Evolutionary conservation across 2,797 vertebrate species (phyloP).

Genomic region (Takifugu rubripes): DNA sequence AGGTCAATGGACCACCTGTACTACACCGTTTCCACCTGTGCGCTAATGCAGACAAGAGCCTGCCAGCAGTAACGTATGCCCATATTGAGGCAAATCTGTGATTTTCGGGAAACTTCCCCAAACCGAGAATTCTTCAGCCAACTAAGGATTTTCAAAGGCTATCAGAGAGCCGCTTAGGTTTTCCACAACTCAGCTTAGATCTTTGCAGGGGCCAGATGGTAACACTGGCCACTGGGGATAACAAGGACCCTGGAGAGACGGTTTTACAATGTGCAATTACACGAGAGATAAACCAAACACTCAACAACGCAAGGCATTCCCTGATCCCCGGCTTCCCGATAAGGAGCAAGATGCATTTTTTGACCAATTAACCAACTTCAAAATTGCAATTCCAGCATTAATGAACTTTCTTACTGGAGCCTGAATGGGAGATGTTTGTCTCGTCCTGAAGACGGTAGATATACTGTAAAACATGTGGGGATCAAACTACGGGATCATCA

Average conservation of each 20-base stretch:
- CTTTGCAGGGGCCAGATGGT: constrained; percentile 73
- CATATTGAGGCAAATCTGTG: constrained; percentile 7
- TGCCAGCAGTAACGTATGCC: constrained; percentile 5
- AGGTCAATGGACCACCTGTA: constrained; percentile 62
- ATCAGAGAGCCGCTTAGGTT: constrained; percentile 67
- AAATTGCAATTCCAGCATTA: constrained; percentile 59
- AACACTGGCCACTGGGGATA: constrained; percentile 71
- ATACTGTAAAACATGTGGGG: constrained; percentile 51
- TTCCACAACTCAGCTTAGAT: constrained; percentile 68
- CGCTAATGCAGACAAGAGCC: background rate
- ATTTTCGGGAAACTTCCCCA: background rate
- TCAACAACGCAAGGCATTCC: constrained; percentile 72
- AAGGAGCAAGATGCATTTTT: constrained; percentile 60
- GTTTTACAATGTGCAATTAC: constrained; percentile 75
- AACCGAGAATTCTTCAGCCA: background rate
- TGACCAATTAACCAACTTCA: constrained; percentile 63
- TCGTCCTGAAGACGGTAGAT: constrained; percentile 49
- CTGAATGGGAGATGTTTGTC: constrained; percentile 54
- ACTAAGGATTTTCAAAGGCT: constrained; percentile 25
- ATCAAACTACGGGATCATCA: constrained; percentile 38
- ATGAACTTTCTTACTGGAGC: constrained; percentile 49
- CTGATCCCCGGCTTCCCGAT: constrained; percentile 63
- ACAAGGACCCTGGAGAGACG: constrained; percentile 61
- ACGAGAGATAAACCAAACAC: constrained; percentile 68
- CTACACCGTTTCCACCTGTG: constrained; percentile 35